Conservation (phyloP, 2,888 invertebrate genomes). For the Ormyrus thymus region DNA sequence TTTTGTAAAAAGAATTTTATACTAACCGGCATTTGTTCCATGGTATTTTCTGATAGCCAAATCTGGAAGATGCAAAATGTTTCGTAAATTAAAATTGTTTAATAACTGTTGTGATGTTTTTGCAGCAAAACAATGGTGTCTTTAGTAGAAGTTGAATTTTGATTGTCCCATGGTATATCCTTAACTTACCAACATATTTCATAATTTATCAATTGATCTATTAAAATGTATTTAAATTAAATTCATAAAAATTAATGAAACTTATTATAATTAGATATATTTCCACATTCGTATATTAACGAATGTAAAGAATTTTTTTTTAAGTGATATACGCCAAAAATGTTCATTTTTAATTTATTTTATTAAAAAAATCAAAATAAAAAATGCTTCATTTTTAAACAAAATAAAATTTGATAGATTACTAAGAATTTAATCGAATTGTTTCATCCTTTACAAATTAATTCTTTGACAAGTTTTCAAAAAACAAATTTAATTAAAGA, state of each 20-base stretch:
- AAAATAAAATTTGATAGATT: no score
- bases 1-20: constrained; percentile 46
- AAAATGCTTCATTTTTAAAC: neutral
- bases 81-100: constrained; percentile 43
- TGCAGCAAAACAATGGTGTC: constrained; percentile 33
- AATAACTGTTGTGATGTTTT: constrained; percentile 3
- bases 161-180: constrained; percentile 12
- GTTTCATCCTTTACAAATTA: neutral
- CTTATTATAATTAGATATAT: no score
- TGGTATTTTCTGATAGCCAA: constrained; percentile 84
- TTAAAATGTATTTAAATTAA: constrained; percentile 10
- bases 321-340: no score
- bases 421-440: no score
- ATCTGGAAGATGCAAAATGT: constrained; percentile 78
- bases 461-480: neutral
- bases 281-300: no score
- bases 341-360: neutral
- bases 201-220: constrained; percentile 15
- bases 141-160: constrained; percentile 18
- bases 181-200: neutral
- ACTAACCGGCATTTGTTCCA: constrained; percentile 90
- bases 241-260: neutral
- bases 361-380: neutral
- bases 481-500: neutral
- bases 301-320: no score